These are phyloP conservation scores for Poliocrania exsul DNA, from an alignment of 2,797 vertebrate species.

Conservation along the genomic window DNA sequence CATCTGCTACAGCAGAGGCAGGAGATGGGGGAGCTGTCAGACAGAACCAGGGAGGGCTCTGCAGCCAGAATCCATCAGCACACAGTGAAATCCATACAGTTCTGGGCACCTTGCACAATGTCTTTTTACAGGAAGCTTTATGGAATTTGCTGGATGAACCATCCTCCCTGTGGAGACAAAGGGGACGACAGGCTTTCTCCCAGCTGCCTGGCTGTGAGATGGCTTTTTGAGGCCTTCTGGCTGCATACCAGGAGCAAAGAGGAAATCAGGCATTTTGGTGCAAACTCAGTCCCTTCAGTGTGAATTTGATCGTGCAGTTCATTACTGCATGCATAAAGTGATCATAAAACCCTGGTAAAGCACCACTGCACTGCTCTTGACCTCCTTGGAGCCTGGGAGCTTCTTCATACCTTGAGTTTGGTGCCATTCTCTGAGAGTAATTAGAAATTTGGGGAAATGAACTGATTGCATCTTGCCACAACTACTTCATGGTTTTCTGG, in stretches of 20 bases:
- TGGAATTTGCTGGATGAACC: background rate
- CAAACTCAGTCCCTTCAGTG: background rate
- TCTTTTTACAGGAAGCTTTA: background rate
- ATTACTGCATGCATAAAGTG: background rate
- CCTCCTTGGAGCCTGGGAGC: background rate
- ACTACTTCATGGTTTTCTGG: background rate
- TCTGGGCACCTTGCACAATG: background rate
- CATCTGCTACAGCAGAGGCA: background rate
- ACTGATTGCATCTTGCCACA: background rate
- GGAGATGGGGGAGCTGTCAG: background rate
- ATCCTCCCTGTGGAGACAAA: background rate
- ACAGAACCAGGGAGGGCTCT: background rate
- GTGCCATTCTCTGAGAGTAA: background rate
- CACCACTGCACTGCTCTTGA: background rate
- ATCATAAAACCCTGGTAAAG: background rate
- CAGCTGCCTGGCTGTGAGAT: background rate
- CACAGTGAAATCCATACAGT: background rate
- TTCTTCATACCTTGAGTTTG: background rate
- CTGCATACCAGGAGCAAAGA: background rate
- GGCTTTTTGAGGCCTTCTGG: background rate
- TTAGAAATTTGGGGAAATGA: background rate
- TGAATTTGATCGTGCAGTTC: background rate
- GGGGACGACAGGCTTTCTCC: background rate
- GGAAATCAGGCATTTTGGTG: background rate
- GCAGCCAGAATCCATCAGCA: background rate